phyloP scores from a whole-genome alignment of 1,140 invertebrate genomes.

The Trypoxylus dichotomus region DNA sequence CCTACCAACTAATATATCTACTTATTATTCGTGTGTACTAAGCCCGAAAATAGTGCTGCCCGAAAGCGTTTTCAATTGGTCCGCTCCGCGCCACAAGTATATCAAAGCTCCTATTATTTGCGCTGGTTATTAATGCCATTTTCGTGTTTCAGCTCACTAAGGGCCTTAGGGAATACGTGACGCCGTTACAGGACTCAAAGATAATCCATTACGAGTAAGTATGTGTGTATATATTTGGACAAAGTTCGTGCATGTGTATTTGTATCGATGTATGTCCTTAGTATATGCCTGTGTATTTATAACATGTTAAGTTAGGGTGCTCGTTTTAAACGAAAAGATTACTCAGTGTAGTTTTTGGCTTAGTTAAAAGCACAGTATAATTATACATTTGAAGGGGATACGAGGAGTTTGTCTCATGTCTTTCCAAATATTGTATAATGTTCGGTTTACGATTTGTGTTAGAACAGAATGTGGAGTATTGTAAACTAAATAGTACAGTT shows the following conservation, averaged over 20 bases:
- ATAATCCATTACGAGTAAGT: constrained; percentile 31
- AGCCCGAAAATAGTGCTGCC: not conserved
- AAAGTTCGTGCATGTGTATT: not conserved
- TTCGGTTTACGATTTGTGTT: not conserved
- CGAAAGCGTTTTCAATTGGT: not conserved
- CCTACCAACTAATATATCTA: not conserved
- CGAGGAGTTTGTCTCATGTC: not conserved
- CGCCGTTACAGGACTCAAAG: constrained; percentile 26
- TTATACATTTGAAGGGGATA: not conserved
- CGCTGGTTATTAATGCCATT: constrained; percentile 27
- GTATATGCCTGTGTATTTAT: not conserved
- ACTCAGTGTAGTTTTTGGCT: not conserved
- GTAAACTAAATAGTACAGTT: too few relatives aligned
- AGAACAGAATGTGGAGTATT: too few relatives aligned
- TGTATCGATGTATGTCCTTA: not conserved
- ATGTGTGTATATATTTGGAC: not conserved
- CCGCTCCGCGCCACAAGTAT: not conserved
- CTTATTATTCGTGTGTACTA: constrained; percentile 6
- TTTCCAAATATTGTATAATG: not conserved
- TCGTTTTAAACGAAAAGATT: not conserved
- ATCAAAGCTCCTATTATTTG: constrained; percentile 26
- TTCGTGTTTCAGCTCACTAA: constrained; percentile 29
- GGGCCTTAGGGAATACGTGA: constrained; percentile 29
- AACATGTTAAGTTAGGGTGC: not conserved
- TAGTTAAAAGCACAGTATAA: not conserved